Evolutionary conservation across 2,888 invertebrate species (phyloP).

Genomic region (Octonoba sinensis): DNA sequence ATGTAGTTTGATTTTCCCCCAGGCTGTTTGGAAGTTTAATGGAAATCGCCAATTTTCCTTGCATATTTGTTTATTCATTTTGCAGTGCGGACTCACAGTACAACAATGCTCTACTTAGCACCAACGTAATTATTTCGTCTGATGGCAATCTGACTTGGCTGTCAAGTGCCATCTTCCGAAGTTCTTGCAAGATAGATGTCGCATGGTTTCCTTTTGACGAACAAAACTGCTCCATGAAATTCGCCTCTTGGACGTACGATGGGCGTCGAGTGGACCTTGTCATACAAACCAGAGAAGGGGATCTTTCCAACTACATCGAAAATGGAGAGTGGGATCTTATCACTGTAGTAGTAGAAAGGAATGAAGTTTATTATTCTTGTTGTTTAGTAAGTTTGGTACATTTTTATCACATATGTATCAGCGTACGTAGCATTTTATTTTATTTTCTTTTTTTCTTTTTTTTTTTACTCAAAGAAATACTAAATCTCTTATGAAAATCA

Average conservation of each 20-base stretch:
- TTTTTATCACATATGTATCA: constrained; percentile 84
- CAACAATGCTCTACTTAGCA: constrained; percentile 75
- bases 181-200: constrained; percentile 75
- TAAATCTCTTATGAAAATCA: no score
- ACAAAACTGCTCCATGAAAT: constrained; percentile 74
- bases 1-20: no score
- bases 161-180: constrained; percentile 75
- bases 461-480: no score
- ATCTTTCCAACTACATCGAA: constrained; percentile 74
- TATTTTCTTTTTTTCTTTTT: no score
- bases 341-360: constrained; percentile 72
- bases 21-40: no score
- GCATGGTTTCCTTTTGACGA: constrained; percentile 76
- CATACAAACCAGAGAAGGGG: constrained; percentile 72
- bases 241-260: constrained; percentile 75
- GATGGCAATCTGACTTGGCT: constrained; percentile 76
- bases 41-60: no score
- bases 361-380: constrained; percentile 74
- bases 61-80: constrained; percentile 29
- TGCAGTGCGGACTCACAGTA: constrained; percentile 75
- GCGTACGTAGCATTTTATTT: no score
- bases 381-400: constrained; percentile 76
- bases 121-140: constrained; percentile 74
- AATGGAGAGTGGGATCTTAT: constrained; percentile 76
- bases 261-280: constrained; percentile 72